Conservation (phyloP, 1,140 invertebrate genomes). For the Pogonomyrmex californicus region DNA sequence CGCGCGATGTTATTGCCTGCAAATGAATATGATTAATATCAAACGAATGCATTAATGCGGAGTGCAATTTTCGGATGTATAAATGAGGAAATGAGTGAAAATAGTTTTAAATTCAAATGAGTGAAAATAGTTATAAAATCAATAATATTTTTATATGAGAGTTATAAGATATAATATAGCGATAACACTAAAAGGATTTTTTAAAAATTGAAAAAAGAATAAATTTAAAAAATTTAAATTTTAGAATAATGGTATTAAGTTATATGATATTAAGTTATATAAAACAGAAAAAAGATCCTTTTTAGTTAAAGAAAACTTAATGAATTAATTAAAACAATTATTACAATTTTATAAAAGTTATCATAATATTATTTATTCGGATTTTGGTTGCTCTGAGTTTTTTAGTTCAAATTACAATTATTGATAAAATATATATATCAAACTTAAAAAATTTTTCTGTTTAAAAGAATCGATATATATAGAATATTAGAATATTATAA, state of each 20-base stretch:
- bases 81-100: neutral
- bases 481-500: neutral
- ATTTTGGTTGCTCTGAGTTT: neutral
- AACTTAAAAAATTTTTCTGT: neutral
- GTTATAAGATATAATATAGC: neutral
- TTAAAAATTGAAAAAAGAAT: neutral
- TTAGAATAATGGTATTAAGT: neutral
- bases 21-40: conserved; percentile 57
- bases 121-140: neutral
- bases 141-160: neutral
- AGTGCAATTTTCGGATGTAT: conserved; percentile 29
- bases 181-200: neutral
- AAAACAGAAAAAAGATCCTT: neutral
- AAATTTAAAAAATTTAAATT: conserved; percentile 7
- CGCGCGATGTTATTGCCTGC: conserved; percentile 52
- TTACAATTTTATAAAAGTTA: neutral
- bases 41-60: conserved; percentile 26
- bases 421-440: neutral
- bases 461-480: neutral
- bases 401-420: neutral
- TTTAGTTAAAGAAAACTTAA: neutral
- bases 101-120: neutral
- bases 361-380: neutral
- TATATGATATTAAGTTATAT: neutral
- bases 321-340: neutral